These are phyloP conservation scores for Toxostoma redivivum DNA, from an alignment of 2,113 vertebrate genomes.

Conservation along the genomic window DNA sequence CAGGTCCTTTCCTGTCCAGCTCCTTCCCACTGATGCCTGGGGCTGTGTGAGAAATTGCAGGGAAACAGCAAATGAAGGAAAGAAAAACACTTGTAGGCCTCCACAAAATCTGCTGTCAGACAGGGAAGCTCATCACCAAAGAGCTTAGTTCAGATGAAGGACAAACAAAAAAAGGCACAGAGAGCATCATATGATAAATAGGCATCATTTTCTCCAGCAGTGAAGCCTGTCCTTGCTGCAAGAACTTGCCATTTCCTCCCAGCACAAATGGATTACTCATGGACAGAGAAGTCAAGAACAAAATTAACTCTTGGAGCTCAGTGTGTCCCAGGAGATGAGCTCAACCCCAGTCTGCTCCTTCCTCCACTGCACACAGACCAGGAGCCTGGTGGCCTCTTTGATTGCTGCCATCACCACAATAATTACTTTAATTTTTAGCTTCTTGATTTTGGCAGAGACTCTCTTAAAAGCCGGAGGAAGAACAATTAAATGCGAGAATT, in stretches of 20 bases:
- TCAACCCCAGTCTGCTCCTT: background rate
- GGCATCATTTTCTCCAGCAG: background rate
- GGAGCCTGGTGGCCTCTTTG: background rate
- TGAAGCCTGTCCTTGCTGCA: background rate
- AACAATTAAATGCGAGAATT: background rate
- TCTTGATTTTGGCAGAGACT: background rate
- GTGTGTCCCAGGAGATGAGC: background rate
- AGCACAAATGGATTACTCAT: background rate
- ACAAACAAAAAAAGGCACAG: background rate
- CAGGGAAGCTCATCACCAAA: background rate
- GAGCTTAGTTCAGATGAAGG: background rate
- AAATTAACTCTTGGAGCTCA: background rate
- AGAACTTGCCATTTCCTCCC: background rate
- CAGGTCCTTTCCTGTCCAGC: background rate
- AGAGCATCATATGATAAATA: background rate
- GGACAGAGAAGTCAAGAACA: background rate
- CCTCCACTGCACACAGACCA: background rate
- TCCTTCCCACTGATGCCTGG: background rate
- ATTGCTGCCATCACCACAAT: background rate
- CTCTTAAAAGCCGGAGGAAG: background rate
- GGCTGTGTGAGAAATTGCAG: background rate
- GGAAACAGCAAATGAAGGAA: background rate
- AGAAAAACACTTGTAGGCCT: background rate
- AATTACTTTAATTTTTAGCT: conserved; percentile 8
- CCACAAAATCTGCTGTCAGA: background rate